These are phyloP conservation scores for Pangasius krempfi DNA, from an alignment of 2,797 vertebrate genomes.

Conservation along the genomic window DNA sequence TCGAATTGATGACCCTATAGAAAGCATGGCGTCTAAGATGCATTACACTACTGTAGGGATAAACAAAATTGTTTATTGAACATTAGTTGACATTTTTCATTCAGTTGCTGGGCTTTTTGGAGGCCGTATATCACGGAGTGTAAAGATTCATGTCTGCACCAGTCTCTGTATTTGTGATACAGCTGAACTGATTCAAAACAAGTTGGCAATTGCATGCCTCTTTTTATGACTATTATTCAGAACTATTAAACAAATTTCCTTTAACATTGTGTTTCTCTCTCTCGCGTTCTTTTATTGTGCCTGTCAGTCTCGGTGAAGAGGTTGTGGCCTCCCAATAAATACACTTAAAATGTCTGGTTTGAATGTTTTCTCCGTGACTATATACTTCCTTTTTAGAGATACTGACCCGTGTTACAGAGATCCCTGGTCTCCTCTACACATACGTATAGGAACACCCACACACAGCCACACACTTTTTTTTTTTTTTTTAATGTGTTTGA, in stretches of 20 bases:
- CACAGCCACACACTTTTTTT: neutral
- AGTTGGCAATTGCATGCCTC: neutral
- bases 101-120: neutral
- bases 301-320: neutral
- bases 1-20: neutral
- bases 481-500: neutral
- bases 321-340: neutral
- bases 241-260: constrained; percentile 11
- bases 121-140: neutral
- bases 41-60: constrained; percentile 1
- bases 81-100: neutral
- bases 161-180: neutral
- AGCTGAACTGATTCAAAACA: neutral
- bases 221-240: constrained; percentile 2
- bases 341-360: neutral
- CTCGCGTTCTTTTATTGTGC: neutral
- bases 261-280: neutral
- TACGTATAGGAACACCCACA: neutral
- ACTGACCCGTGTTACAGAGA: neutral
- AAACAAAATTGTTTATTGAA: neutral
- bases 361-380: neutral
- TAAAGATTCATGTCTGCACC: neutral
- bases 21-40: neutral
- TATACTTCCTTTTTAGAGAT: neutral
- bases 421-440: neutral